These are phyloP conservation scores for Heliocidaris tuberculata DNA, from an alignment of 35 echinoderm and acorn worm genomes.

Conservation along the genomic window DNA sequence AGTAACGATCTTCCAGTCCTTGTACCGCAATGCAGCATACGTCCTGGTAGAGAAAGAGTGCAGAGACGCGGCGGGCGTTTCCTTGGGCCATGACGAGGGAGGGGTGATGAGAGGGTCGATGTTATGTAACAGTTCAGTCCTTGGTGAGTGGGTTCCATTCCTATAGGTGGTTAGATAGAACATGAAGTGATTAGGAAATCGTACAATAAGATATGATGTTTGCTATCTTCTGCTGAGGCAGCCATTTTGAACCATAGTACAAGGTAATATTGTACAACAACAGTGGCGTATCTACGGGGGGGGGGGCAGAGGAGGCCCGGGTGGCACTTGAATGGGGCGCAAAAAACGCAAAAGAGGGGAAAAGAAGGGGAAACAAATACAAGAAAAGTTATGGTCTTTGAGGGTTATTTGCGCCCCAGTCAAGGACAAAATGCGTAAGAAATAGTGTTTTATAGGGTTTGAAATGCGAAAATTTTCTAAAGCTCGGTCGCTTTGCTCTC, in stretches of 20 bases:
- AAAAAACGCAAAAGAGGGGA: no score
- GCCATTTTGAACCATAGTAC: background rate
- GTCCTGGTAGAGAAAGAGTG: conserved; percentile 45
- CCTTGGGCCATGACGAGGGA: background rate
- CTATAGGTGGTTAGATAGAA: background rate
- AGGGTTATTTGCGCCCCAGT: no score
- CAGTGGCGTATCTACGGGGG: background rate
- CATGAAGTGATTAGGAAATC: background rate
- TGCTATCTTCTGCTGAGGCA: background rate
- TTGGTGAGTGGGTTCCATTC: background rate
- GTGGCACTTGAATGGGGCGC: no score
- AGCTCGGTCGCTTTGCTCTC: no score
- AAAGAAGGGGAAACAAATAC: no score
- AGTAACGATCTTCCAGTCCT: conserved; percentile 75
- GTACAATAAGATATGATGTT: background rate
- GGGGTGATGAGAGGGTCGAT: conserved; percentile 53
- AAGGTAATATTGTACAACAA: background rate
- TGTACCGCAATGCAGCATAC: conserved; percentile 58
- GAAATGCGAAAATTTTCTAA: no score
- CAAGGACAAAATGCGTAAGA: no score
- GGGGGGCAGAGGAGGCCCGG: no score
- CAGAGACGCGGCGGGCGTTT: background rate
- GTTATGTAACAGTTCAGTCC: conserved; percentile 66
- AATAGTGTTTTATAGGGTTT: no score
- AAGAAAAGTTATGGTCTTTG: no score